Percentiles rank a stretch among this genome's conserved stretches.
Conservation (phyloP, 2,113 vertebrate genomes). For the Empidonax traillii region DNA sequence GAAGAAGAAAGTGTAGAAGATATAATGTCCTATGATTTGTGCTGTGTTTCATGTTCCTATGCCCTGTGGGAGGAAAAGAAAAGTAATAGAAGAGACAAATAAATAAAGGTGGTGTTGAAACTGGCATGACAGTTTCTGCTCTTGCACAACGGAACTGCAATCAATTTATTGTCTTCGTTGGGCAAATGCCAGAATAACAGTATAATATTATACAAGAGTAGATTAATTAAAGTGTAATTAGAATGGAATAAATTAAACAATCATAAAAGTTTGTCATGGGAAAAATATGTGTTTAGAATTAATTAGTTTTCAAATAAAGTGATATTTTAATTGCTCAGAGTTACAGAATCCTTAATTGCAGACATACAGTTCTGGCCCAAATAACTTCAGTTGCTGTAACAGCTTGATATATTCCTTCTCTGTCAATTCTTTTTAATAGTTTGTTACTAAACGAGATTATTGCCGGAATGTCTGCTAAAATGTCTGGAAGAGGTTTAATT, state of each 20-base stretch:
- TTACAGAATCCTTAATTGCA: conserved; percentile 78
- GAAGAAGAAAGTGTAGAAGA: background rate
- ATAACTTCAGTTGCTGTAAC: conserved; percentile 67
- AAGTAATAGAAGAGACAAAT: conserved; percentile 64
- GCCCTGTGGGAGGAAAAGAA: conserved; percentile 60
- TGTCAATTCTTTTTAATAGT: conserved; percentile 55
- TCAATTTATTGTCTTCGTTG: conserved; percentile 60
- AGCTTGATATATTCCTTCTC: conserved; percentile 71
- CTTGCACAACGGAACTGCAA: conserved; percentile 59
- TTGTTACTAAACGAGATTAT: conserved; percentile 49
- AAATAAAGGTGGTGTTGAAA: conserved; percentile 55
- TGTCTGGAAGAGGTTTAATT: conserved; percentile 60
- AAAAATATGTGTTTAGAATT: conserved; percentile 82
- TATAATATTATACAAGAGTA: conserved; percentile 73
- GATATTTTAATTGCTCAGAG: conserved; percentile 79
- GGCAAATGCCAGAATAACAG: conserved; percentile 73
- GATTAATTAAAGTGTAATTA: conserved; percentile 84
- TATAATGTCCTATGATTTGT: conserved; percentile 20
- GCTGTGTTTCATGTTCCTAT: conserved; percentile 39
- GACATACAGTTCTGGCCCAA: conserved; percentile 68
- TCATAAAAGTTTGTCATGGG: conserved; percentile 77
- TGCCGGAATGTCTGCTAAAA: conserved; percentile 60
- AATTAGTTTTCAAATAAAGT: conserved; percentile 80
- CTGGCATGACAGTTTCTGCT: conserved; percentile 30
- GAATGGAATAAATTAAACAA: conserved; percentile 79